These are phyloP conservation scores for Diorhabda sublineata DNA, from an alignment of 1,140 invertebrate species.

Conservation along the genomic window DNA sequence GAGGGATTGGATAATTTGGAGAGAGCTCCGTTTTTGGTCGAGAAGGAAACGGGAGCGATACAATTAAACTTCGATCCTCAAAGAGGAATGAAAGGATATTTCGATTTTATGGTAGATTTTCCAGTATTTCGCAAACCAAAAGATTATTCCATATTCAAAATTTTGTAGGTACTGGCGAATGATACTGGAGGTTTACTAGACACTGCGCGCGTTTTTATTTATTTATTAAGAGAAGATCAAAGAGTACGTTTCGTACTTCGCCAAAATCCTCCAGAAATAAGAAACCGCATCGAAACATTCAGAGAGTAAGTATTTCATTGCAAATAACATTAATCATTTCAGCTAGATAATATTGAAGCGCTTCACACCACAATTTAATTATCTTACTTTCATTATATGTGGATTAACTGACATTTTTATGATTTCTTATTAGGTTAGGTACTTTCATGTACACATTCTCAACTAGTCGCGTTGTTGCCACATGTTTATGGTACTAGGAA, in stretches of 20 bases:
- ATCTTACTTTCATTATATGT: too few relatives aligned
- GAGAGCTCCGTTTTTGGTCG: conserved; percentile 77
- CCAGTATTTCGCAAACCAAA: not conserved
- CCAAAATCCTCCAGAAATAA: conserved; percentile 79
- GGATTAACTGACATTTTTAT: too few relatives aligned
- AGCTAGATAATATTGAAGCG: too few relatives aligned
- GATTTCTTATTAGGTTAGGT: too few relatives aligned
- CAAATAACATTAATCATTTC: too few relatives aligned
- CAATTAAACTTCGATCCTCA: conserved; percentile 92
- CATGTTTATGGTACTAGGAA: too few relatives aligned
- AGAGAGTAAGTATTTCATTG: conserved; percentile 60
- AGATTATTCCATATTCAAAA: not conserved
- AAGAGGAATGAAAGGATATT: conserved; percentile 94
- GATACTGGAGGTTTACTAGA: conserved; percentile 78
- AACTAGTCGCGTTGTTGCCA: too few relatives aligned
- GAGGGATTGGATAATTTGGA: conserved; percentile 80
- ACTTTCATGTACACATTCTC: too few relatives aligned
- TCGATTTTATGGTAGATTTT: conserved; percentile 74
- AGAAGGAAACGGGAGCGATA: conserved; percentile 74
- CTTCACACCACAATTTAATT: too few relatives aligned
- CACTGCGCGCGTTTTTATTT: conserved; percentile 81
- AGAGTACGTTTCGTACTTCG: conserved; percentile 87
- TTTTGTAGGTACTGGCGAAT: conserved; percentile 68
- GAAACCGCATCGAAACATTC: conserved; percentile 73
- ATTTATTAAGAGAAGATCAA: conserved; percentile 88